Evolutionary conservation across 2,113 vertebrate species (phyloP), one percentile per base, ranked within the genome.

Genomic region (Salvelinus namaycush): DNA sequence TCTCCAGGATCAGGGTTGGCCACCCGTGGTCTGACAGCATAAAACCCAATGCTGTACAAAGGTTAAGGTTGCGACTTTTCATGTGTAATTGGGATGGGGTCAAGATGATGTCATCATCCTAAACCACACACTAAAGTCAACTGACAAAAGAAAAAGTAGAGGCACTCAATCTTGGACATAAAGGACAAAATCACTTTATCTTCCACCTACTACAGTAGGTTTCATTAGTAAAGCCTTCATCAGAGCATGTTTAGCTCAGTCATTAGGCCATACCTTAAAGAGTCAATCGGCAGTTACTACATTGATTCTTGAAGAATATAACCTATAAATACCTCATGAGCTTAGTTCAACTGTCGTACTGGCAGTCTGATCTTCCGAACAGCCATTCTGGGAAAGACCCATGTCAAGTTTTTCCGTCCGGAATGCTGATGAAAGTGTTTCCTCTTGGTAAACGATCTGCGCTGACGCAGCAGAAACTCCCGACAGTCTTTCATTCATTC

Each of bases 401-500:
- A 9, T 39, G 39, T 39, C 39, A 39, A 0, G 2, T 39, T 39
- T 9, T 39, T 39, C 39, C 73, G 9, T 54, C 0, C 9, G 8
- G 48, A 29, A 68, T 5, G 0, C 9, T 86, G 75, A 80, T 79
- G 87, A 84, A 83, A 88, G 76, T 71, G 13, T 4, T 77, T 87
- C 67, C 80, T 70, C 9, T 12, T 24, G 24, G 48, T 68, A 16
- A 54, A 20, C 16, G 2, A 3, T 1, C 1, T n/a, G 27, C 24
- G 13, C 12, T 48, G 34, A 59, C 8, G 31, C 16, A 29, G 26
- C 49, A 57, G 51, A 72, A 59, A 59, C 0, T 27, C 14, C 26
- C 18, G 14, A 1, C 54, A 14, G 54, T 44, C 31, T 6, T 22
- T 69, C 31, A 20, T 39, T 69, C 31, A 6, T 44, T 7, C 4